Evolutionary conservation across 64 coral and sea anemone species (phyloP).

Genomic region (Dendrophyllia cribrosa): DNA sequence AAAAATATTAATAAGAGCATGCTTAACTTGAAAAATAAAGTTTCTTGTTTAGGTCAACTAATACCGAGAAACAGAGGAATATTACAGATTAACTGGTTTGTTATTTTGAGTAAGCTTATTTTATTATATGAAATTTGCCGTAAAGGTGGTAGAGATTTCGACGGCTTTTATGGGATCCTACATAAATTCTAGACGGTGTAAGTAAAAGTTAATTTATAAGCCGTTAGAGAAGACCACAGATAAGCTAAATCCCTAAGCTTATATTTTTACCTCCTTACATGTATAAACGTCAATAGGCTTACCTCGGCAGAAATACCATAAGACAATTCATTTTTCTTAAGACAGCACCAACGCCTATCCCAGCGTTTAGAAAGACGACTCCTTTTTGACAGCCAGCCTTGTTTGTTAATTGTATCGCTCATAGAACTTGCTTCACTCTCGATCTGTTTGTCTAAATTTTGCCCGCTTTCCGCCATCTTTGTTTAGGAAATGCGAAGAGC

Average conservation of each 20-base stretch:
- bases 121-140: too few relatives aligned
- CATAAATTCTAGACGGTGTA: too few relatives aligned
- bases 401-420: slow-evolving; percentile 68
- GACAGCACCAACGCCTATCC: slow-evolving; percentile 89
- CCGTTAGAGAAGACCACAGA: background rate
- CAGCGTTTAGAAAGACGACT: slow-evolving; percentile 83
- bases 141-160: too few relatives aligned
- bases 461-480: slow-evolving; percentile 83
- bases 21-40: too few relatives aligned
- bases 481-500: slow-evolving; percentile 27
- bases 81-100: too few relatives aligned
- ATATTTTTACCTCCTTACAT: too few relatives aligned
- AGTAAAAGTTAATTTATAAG: background rate
- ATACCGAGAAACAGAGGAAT: too few relatives aligned
- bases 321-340: slow-evolving; percentile 84
- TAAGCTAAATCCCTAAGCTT: too few relatives aligned
- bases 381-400: slow-evolving; percentile 89
- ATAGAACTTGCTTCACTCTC: slow-evolving; percentile 52
- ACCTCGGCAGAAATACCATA: slow-evolving; percentile 86
- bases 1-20: too few relatives aligned
- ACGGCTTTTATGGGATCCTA: too few relatives aligned
- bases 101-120: too few relatives aligned
- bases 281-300: background rate
- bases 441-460: slow-evolving; percentile 16
- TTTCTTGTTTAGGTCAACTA: too few relatives aligned